Conservation (phyloP, 2,113 vertebrate genomes). For the Chionomys nivalis region DNA sequence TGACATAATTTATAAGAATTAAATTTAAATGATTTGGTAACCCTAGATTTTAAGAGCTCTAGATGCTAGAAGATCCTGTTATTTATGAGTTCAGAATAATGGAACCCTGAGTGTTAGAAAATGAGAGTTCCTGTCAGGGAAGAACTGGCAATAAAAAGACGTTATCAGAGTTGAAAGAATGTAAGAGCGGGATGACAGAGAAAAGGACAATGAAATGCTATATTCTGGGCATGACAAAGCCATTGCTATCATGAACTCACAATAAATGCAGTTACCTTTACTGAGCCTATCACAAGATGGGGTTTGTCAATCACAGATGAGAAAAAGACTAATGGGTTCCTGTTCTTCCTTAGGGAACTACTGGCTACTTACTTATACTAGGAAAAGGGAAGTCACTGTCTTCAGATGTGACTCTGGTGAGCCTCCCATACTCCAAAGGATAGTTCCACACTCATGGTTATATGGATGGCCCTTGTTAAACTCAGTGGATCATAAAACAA, state of each 20-base stretch:
- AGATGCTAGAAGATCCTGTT: neutral
- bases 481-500: neutral
- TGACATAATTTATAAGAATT: constrained; percentile 34
- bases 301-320: neutral
- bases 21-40: constrained; percentile 13
- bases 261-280: neutral
- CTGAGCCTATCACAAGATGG: neutral
- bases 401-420: neutral
- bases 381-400: neutral
- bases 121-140: neutral
- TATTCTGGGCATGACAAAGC: neutral
- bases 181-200: neutral
- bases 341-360: neutral
- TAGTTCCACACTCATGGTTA: neutral
- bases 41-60: neutral
- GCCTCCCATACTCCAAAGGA: neutral
- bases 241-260: neutral
- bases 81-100: constrained; percentile 24
- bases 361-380: neutral
- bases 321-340: neutral
- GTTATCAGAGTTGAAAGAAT: neutral
- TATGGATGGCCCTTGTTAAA: neutral
- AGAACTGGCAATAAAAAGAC: neutral
- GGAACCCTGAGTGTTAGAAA: neutral
- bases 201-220: neutral